Percentiles rank a stretch among this genome's conserved stretches.
Evolutionary conservation across 2,113 vertebrate genomes (phyloP).

Genomic region (Chauna torquata): DNA sequence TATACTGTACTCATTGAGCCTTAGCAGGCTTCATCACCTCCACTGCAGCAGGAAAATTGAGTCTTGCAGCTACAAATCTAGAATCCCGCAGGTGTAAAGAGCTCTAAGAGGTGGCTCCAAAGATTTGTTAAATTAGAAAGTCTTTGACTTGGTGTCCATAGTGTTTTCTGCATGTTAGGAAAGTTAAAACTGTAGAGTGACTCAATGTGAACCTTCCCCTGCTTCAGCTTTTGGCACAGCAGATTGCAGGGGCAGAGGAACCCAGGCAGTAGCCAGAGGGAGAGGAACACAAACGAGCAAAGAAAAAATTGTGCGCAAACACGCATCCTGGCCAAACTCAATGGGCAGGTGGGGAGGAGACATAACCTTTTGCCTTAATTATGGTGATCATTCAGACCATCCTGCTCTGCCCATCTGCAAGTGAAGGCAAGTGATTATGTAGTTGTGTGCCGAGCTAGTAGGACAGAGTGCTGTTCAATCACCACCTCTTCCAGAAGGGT

Average conservation of each 20-base stretch:
- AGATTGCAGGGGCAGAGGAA: not conserved
- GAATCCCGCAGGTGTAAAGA: not conserved
- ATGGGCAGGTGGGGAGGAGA: not conserved
- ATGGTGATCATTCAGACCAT: not conserved
- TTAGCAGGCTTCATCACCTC: not conserved
- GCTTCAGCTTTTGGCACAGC: not conserved
- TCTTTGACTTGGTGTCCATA: not conserved
- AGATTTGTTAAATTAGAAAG: not conserved
- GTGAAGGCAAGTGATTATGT: not conserved
- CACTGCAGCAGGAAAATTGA: not conserved
- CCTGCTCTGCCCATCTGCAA: not conserved
- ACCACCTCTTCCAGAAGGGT: not conserved
- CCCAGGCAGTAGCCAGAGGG: not conserved
- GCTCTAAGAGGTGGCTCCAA: not conserved
- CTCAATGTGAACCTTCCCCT: not conserved
- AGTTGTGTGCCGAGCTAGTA: not conserved
- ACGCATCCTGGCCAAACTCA: not conserved
- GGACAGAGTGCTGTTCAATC: not conserved
- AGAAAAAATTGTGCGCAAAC: not conserved
- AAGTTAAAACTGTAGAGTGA: not conserved
- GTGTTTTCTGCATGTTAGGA: not conserved
- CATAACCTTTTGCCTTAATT: not conserved
- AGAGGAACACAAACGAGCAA: not conserved
- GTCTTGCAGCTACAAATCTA: not conserved
- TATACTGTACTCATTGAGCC: not conserved